Evolutionary conservation across 2,888 invertebrate genomes (phyloP).

Genomic region (Torymus tubicola): DNA sequence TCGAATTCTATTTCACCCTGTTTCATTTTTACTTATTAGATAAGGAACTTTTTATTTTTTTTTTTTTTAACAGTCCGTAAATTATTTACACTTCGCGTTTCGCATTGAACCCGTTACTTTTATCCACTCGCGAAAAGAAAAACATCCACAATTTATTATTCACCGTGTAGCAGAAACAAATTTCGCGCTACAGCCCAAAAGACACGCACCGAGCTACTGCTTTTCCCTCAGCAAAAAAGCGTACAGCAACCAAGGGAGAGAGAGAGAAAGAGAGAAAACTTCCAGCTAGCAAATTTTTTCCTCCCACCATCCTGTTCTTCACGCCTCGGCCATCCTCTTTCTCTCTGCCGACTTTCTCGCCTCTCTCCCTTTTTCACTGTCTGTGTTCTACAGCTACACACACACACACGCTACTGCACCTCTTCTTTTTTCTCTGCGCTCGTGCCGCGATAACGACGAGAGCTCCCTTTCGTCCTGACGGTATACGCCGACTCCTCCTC

Average conservation of each 20-base stretch:
- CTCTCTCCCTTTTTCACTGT: background rate
- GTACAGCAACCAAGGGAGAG: no score
- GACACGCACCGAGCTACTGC: background rate
- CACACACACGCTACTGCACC: no score
- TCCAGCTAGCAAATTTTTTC: background rate
- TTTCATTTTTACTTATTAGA: no score
- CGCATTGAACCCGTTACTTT: no score
- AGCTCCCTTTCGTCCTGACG: no score
- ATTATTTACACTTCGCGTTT: no score
- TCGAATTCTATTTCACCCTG: no score
- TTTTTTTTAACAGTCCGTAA: no score
- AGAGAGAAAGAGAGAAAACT: background rate
- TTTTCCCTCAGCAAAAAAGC: no score
- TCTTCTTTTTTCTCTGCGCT: background rate
- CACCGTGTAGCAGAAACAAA: background rate
- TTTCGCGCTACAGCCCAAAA: background rate
- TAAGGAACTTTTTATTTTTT: no score
- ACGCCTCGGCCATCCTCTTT: background rate
- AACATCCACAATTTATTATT: background rate
- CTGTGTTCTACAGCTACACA: no score
- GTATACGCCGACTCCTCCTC: constrained; percentile 47
- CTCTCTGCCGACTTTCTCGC: background rate
- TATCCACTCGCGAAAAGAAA: background rate
- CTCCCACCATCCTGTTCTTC: constrained; percentile 4
- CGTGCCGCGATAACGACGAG: background rate